Base-by-base conservation (phyloP, 2,797 vertebrate species). In the Acrossocheilus wenchowensis region DNA sequence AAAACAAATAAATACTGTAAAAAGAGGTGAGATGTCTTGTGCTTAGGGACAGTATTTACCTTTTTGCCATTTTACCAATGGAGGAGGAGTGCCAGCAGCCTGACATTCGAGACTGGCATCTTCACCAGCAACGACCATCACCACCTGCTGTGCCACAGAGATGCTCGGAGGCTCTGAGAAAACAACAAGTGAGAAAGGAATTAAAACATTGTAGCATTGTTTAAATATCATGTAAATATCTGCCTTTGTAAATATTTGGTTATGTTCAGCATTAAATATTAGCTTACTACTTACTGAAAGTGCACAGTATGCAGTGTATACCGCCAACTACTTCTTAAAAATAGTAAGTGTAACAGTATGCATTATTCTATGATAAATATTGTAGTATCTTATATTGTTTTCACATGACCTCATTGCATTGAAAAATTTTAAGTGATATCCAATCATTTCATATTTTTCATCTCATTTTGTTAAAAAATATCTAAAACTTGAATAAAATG, bases 1-100 rank as follows among this genome's bases (percentile, higher is more conserved):
- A 26, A 23, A 52, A 36, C n/a, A 15, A 30, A 21, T 15, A 72
- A 17, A 2, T 5, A 4, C 23, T 50, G 0, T 11, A 6, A 26
- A 75, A 50, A 50, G 8, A 30, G 15, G 9, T 12, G 14, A 36
- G 41, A 1, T 34, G 60, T 23, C 26, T n/a, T 36, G 2, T 62
- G 30, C 52, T 68, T 43, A n/a, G 15, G 43, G 60, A 71, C 3
- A 72, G 73, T 52, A 11, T 83, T 89, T 90, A 98, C 98, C 97
- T 97, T 97, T 97, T 91, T 96, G 96, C 98, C 98, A 99, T 23
- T 87, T 88, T 7, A 99, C 30, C 1, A 93, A 91, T 6, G 98
- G 97, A 0, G 91, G 89, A 5, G 98, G 97, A 0, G 92, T 69
- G 14, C 98, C 98, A 0, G 93, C 92, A 0, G 91, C 94, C 60